Percentiles rank a stretch among this genome's conserved stretches.
phyloP scores from a whole-genome alignment of 2,113 vertebrate species.

The Meleagris gallopavo region DNA sequence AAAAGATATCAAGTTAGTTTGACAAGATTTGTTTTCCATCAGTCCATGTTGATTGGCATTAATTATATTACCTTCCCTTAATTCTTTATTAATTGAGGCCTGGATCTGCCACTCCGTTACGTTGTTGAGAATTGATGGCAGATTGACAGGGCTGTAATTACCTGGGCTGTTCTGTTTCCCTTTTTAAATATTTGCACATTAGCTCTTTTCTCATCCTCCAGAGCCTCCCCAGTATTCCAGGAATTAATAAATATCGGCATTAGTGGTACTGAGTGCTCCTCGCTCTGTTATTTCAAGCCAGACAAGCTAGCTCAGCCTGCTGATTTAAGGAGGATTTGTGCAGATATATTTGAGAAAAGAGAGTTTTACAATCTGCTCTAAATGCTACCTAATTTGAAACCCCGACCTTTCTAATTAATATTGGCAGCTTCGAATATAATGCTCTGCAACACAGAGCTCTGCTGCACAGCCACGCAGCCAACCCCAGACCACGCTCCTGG shows the following conservation, averaged over 20 bases:
- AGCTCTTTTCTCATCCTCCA: constrained; percentile 30
- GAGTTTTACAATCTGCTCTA: neutral
- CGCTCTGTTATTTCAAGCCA: neutral
- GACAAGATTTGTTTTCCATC: constrained; percentile 70
- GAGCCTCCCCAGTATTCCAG: constrained; percentile 11
- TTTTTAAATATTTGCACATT: constrained; percentile 73
- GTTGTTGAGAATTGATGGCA: constrained; percentile 58
- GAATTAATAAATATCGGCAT: constrained; percentile 14
- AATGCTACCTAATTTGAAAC: neutral
- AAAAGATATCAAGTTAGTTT: constrained; percentile 62
- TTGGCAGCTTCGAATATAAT: neutral
- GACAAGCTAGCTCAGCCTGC: neutral
- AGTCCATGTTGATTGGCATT: constrained; percentile 62
- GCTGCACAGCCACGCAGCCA: neutral
- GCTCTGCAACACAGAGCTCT: neutral
- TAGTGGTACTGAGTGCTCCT: neutral
- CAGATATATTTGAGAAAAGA: neutral
- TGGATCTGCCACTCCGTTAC: constrained; percentile 65
- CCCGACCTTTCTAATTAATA: neutral
- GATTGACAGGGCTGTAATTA: constrained; percentile 69
- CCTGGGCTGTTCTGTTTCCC: constrained; percentile 56
- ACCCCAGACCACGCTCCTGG: neutral
- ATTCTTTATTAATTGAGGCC: constrained; percentile 74
- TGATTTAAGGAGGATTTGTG: neutral
- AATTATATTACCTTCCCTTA: constrained; percentile 67